Conservation (phyloP, 2,797 vertebrate species). For the Darevskia mixta region DNA sequence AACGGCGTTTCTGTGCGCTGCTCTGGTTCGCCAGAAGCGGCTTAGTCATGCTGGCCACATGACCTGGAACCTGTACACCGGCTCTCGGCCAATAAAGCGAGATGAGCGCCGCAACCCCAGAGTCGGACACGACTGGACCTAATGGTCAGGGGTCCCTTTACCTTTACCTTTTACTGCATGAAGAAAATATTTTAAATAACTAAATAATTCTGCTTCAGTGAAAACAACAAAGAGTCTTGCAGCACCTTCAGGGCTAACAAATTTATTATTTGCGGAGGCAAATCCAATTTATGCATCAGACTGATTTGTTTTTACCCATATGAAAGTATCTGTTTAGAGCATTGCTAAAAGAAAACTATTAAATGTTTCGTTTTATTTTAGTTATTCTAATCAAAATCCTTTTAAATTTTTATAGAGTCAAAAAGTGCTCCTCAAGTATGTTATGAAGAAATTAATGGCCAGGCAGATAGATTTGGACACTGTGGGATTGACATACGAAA, state of each 20-base stretch:
- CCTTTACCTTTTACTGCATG: too few species aligned
- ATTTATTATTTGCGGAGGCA: not conserved
- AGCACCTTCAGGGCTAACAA: not conserved
- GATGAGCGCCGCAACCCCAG: too few species aligned
- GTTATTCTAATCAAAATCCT: not conserved
- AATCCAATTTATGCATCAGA: not conserved
- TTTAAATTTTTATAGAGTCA: constrained; percentile 63
- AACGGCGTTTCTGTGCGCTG: too few species aligned
- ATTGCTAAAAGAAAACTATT: not conserved
- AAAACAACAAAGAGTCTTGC: not conserved
- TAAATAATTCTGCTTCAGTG: not conserved
- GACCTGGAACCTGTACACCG: too few species aligned
- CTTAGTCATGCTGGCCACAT: too few species aligned
- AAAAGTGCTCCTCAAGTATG: constrained; percentile 70
- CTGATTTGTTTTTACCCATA: not conserved
- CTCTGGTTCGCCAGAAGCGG: too few species aligned
- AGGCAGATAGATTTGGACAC: constrained; percentile 77
- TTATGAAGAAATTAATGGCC: constrained; percentile 77
- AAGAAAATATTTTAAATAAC: too few species aligned
- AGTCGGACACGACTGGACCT: too few species aligned
- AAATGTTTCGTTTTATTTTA: not conserved
- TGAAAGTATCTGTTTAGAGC: not conserved
- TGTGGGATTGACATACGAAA: not conserved
- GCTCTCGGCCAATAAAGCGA: too few species aligned
- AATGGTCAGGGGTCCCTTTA: too few species aligned